Evolutionary conservation across 2,888 invertebrate genomes (phyloP), one percentile per base, ranked within the genome.

Genomic region (Balanococcus diminutus): DNA sequence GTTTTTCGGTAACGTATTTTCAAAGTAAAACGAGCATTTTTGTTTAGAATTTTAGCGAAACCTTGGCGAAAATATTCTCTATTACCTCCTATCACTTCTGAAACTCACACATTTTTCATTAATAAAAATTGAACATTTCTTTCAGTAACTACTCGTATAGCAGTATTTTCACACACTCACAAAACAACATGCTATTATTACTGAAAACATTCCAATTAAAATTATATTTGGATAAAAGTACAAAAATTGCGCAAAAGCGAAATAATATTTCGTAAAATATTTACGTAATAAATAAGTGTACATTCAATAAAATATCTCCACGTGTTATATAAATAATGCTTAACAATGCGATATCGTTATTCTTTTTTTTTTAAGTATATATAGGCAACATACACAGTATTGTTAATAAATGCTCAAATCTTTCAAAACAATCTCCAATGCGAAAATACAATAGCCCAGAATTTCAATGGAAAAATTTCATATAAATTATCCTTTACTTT

Each of bases 401-500:
- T 72, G 84, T 84, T 84, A 84, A 84, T 84, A 84, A 84, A 84
- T 84, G 84, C 84, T 84, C 84, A 25, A 82, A 31, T 56, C 42
- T 81, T 31, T 32, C 8, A 75, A 82, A 28, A 28, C 42, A 39
- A 72, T 72, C 19, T 42, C 19, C 36, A 75, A 25, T 42, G 42
- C 32, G 51, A 67, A 82, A 22, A n/a, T 31, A 28, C 22, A 22
- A 82, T 82, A 79, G 79, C 36, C 28, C 81, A 9, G 19, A 42
- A 28, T n/a, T 46, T 46, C 8, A 25, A 28, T 46, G 14, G 5
- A 42, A 75, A 31, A 25, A 28, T n/a, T n/a, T 11, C 14, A 67
- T 28, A 28, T 11, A 19, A 16, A 3, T 86, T 96, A 96, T 90
- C 96, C 96, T 90, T 94, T 93, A 91, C 92, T 95, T 91, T 96